A percentile compares a stretch with the other conserved stretches of the same genome.
Conservation (phyloP, 2,797 vertebrate genomes). For the Phataginus tricuspis region DNA sequence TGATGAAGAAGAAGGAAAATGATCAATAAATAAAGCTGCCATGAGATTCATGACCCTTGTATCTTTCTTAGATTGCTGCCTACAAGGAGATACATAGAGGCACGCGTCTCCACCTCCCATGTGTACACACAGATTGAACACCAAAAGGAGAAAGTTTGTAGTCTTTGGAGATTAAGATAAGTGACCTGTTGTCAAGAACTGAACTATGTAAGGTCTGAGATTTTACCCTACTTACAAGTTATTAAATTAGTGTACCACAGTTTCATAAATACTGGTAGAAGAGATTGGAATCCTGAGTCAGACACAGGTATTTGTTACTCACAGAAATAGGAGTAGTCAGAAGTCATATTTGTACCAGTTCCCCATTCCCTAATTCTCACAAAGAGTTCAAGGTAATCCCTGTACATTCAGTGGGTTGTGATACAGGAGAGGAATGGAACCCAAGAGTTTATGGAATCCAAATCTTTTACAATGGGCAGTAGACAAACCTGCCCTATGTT, state of each 20-base stretch:
- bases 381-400: background rate
- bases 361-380: background rate
- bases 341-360: background rate
- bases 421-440: background rate
- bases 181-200: background rate
- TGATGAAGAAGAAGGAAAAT: conserved; percentile 76
- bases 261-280: background rate
- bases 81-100: background rate
- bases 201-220: background rate
- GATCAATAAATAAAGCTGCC: conserved; percentile 15
- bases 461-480: too few relatives aligned
- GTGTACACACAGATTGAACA: background rate
- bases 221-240: background rate
- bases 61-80: background rate
- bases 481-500: too few relatives aligned
- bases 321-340: background rate
- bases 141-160: background rate
- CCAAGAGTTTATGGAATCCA: background rate
- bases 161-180: background rate
- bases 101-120: background rate
- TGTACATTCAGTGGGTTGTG: background rate
- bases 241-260: background rate
- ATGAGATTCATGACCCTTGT: background rate
- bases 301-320: background rate
- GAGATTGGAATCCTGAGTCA: background rate